Evolutionary conservation across 2,113 vertebrate species (phyloP), one percentile per base, ranked within the genome.

Genomic region (Cyphomyrus discorhynchus): DNA sequence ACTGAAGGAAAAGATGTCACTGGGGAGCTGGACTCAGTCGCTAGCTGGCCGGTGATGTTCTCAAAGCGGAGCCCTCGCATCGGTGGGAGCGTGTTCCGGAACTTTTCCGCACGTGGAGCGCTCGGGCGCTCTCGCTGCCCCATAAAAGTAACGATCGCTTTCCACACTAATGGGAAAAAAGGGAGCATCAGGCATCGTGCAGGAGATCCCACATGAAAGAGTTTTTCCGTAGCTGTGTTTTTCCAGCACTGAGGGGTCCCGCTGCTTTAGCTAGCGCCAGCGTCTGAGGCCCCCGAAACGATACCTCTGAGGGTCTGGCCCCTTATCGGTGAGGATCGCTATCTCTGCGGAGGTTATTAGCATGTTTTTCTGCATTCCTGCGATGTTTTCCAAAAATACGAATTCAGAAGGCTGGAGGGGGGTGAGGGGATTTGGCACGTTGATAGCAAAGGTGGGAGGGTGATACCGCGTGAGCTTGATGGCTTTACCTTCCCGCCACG

Each of bases 221-320:
- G n/a, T 70, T 90, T 94, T 95, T 95, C 92, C 93, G 90, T 88
- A 6, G 8, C 90, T 77, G n/a, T 86, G 85, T 90, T 93, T 86
- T 92, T 93, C 93, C 91, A 90, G 80, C 31, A 87, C 91, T 92
- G 84, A 90, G 92, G 89, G 89, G 83, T 93, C 90, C 84, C 58
- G 70, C 91, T 93, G 90, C 92, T 93, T 94, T 93, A 92, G 93
- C 88, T 87, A 90, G 89, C 8, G 90, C 89, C 91, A 77, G 91
- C 90, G 70, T 88, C 66, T 0, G 88, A 50, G 74, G 87, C 91
- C 89, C 56, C 90, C 85, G 53, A 52, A 62, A 89, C 50, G 21
- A 17, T 62, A 31, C 77, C 80, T 27, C 35, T 2, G 42, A 86
- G 13, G 7, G 42, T 86, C 90, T 91, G 47, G 49, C 53, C 47